A percentile compares a stretch with the other conserved stretches of the same genome.
Evolutionary conservation across 2,113 vertebrate species (phyloP).

Genomic region (Poecile atricapillus): DNA sequence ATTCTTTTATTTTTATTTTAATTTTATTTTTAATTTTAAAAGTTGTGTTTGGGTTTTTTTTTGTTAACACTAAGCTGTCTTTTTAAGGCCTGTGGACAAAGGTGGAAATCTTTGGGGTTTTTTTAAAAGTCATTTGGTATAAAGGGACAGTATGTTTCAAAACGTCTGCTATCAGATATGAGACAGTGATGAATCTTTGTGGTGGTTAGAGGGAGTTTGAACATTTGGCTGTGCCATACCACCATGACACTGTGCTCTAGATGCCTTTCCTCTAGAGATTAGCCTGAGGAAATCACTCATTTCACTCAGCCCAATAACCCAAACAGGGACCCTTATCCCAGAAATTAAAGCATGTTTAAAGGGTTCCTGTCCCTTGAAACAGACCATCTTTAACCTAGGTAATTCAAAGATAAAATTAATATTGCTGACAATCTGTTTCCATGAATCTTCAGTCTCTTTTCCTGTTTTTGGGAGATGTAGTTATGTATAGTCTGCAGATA

Average conservation of each 20-base stretch:
- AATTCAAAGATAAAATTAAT: not conserved
- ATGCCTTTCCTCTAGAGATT: not conserved
- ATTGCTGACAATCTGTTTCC: not conserved
- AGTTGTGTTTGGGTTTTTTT: not conserved
- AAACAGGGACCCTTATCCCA: not conserved
- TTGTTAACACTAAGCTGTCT: not conserved
- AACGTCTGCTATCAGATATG: not conserved
- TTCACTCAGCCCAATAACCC: not conserved
- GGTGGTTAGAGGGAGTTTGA: not conserved
- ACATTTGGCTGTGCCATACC: not conserved
- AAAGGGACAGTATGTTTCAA: not conserved
- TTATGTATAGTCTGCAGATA: not conserved
- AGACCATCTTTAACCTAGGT: not conserved
- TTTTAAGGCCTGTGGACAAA: not conserved
- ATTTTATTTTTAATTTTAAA: not conserved
- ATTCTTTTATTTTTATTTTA: not conserved
- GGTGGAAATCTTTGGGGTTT: not conserved
- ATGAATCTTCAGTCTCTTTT: not conserved
- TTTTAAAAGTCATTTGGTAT: not conserved
- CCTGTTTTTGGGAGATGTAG: not conserved
- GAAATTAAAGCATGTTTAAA: not conserved
- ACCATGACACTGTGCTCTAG: not conserved
- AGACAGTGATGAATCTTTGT: not conserved
- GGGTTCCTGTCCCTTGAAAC: not conserved
- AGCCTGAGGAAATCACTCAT: not conserved